phyloP scores from a whole-genome alignment of 2,888 invertebrate genomes.

The Smittia sp. region DNA sequence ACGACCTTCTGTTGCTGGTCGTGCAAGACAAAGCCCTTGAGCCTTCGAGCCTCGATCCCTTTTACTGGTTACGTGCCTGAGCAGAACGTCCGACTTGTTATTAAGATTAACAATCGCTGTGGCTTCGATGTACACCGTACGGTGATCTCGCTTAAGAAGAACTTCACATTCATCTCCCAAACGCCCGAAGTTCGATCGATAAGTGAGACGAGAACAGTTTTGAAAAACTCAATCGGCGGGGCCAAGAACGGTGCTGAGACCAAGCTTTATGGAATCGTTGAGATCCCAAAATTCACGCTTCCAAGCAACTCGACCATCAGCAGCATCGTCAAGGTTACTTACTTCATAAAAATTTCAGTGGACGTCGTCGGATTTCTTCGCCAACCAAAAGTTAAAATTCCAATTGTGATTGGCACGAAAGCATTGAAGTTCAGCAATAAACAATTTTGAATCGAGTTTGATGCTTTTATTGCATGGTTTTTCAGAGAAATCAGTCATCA shows the following conservation, averaged over 20 bases:
- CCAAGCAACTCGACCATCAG: not conserved
- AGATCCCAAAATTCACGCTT: not conserved
- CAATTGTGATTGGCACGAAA: slow-evolving; percentile 8
- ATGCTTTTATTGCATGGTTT: no score
- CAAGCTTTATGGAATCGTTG: not conserved
- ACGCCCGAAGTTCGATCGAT: not conserved
- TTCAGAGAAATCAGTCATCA: no score
- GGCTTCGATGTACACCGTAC: slow-evolving; percentile 19
- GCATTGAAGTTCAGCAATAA: not conserved
- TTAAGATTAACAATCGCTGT: slow-evolving; percentile 12
- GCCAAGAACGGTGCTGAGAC: not conserved
- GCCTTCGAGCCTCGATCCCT: not conserved
- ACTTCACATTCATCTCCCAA: not conserved
- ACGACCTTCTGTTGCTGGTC: slow-evolving; percentile 15
- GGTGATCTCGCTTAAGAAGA: not conserved
- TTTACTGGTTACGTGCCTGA: slow-evolving; percentile 3
- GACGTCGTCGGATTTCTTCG: slow-evolving; percentile 23
- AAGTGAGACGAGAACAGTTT: not conserved
- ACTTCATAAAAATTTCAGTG: not conserved
- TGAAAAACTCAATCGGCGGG: not conserved
- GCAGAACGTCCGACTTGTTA: not conserved
- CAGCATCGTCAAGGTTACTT: not conserved
- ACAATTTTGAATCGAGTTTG: not conserved
- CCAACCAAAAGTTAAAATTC: not conserved
- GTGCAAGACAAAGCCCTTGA: slow-evolving; percentile 8